Evolutionary conservation across 2,113 vertebrate species (phyloP), one percentile per base, ranked within the genome.

Genomic region (Porphyrio hochstetteri): DNA sequence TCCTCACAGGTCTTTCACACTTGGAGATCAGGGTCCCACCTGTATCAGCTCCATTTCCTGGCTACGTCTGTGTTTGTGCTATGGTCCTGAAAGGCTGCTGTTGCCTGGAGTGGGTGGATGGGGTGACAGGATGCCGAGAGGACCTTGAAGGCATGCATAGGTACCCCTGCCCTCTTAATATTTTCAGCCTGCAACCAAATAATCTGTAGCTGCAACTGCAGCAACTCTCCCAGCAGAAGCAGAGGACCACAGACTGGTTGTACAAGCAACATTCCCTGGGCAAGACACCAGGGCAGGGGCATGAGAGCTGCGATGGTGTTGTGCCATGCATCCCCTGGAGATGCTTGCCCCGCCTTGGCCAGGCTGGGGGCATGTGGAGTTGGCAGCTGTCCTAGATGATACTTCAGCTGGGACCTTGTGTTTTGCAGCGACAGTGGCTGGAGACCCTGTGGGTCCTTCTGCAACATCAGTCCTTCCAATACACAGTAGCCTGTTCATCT

Each of bases 321-420:
- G 40, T 88, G 57, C 33, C 25, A 7, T 3, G 11, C 0, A 0
- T n/a, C 9, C 24, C 16, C 24, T 1, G 1, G 33, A 84, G 38
- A 16, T 68, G 35, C 38, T 83, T 7, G 0, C 16, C 21, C 48
- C 7, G 0, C 29, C 64, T 50, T 33, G 65, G 44, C 31, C 24
- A 29, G 38, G 23, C 28, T 48, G 50, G 24, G 29, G 27, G 11
- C n/a, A 61, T 19, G 9, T 19, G 16, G 20, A 9, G 29, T 11
- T 78, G n/a, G 60, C 7, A 4, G 10, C 19, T 82, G n/a, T 63
- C 69, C 21, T 56, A 78, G n/a, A 89, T 1, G 2, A 55, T 84
- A 55, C 14, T 46, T 53, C 36, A 89, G 11, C 52, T 82, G 44
- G 48, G 21, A 81, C 38, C 55, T 61, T 55, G 20, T 6, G 19